Percentiles rank a stretch among this genome's conserved stretches.
phyloP scores from a whole-genome alignment of 2,797 vertebrate genomes.

The Rhinophrynus dorsalis region DNA sequence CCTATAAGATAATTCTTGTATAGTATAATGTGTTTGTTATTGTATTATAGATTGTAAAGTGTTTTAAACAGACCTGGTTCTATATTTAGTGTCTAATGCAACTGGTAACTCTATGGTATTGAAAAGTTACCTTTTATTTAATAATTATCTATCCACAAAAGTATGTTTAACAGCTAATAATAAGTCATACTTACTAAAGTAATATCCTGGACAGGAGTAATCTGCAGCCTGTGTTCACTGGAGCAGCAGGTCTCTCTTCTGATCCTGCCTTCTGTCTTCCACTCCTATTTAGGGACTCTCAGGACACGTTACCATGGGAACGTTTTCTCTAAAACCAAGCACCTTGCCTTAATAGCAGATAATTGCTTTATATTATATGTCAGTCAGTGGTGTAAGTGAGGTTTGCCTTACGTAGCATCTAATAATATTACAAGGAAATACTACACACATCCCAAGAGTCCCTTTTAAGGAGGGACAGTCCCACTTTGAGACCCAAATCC shows the following conservation, averaged over 20 bases:
- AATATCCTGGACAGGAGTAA: neutral
- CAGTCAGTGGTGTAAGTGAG: neutral
- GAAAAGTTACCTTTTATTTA: too few species aligned
- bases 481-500: too few species aligned
- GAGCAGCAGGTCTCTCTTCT: constrained; percentile 35
- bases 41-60: too few species aligned
- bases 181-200: constrained; percentile 61
- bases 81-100: too few species aligned
- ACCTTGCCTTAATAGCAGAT: neutral
- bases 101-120: too few species aligned
- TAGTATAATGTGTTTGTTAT: too few species aligned
- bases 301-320: constrained; percentile 59
- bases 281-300: constrained; percentile 60
- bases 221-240: constrained; percentile 1
- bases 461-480: neutral
- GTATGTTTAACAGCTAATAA: too few species aligned
- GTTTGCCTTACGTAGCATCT: neutral
- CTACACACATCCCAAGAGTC: neutral
- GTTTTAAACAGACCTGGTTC: too few species aligned
- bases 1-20: too few species aligned
- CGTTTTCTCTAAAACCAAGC: constrained; percentile 38
- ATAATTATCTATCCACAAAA: too few species aligned
- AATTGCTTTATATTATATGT: neutral
- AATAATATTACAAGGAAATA: neutral
- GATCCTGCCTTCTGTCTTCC: constrained; percentile 20